phyloP scores from a whole-genome alignment of 2,888 invertebrate species.

The Drosophila meridiana region DNA sequence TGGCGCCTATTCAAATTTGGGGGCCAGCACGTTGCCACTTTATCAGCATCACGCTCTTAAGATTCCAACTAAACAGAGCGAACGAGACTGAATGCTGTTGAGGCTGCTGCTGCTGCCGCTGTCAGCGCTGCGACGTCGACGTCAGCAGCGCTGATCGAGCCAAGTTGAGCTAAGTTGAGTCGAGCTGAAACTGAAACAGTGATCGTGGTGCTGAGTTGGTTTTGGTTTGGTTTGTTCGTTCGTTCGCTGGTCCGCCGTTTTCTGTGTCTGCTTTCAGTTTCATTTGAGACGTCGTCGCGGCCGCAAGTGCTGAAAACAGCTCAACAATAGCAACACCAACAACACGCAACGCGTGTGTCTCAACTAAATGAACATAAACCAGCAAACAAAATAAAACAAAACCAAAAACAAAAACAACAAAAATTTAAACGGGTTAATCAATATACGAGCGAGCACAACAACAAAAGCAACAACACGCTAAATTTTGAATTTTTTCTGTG shows the following conservation, averaged over 20 bases:
- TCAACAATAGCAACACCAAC: conserved; percentile 25
- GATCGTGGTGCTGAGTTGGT: conserved; percentile 37
- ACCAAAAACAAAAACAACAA: conserved; percentile 38
- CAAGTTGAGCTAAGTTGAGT: conserved; percentile 29
- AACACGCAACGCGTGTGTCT: conserved; percentile 52
- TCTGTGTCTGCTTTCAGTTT: conserved; percentile 85
- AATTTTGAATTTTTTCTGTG: conserved; percentile 28
- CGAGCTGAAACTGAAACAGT: conserved; percentile 29
- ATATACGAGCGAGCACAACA: conserved; percentile 33
- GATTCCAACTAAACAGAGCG: conserved; percentile 58
- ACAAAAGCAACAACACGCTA: conserved; percentile 40
- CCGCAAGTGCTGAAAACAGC: conserved; percentile 67
- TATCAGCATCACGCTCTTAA: conserved; percentile 76
- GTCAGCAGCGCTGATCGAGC: conserved; percentile 34
- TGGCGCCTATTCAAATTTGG: conserved; percentile 53
- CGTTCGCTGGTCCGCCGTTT: conserved; percentile 55
- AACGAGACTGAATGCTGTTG: conserved; percentile 20
- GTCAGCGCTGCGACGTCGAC: conserved; percentile 18
- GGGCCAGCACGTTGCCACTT: conserved; percentile 73
- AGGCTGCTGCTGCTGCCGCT: neutral
- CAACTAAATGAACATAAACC: conserved; percentile 41
- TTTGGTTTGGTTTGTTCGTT: conserved; percentile 46
- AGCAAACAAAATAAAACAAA: conserved; percentile 19
- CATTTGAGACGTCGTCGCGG: conserved; percentile 84
- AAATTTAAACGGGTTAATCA: conserved; percentile 76